phyloP scores from a whole-genome alignment of 2,113 vertebrate species.

The Bubalus kerabau region DNA sequence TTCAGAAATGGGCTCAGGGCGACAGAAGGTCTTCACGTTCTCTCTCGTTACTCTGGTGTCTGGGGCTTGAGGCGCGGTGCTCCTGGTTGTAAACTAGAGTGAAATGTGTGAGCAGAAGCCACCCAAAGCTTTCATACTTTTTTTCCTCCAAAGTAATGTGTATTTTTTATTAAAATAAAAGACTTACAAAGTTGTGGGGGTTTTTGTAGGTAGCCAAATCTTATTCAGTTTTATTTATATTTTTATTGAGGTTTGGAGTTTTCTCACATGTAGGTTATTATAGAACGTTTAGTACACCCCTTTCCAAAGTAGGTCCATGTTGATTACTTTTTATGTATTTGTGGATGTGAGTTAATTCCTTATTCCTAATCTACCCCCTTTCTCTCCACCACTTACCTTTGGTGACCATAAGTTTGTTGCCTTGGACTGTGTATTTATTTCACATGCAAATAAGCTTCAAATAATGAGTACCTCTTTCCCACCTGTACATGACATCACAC shows the following conservation, averaged over 20 bases:
- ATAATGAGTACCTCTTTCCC: background rate
- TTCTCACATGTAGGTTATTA: background rate
- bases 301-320: background rate
- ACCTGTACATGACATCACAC: fast-evolving
- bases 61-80: fast-evolving
- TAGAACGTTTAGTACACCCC: background rate
- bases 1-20: background rate
- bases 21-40: fast-evolving
- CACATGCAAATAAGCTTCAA: background rate
- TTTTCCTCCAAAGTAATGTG: background rate
- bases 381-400: background rate
- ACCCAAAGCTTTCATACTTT: background rate
- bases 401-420: background rate
- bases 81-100: background rate
- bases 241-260: background rate
- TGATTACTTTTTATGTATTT: background rate
- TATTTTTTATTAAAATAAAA: background rate
- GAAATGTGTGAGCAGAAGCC: background rate
- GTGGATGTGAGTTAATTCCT: background rate
- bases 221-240: background rate
- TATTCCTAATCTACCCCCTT: background rate
- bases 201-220: background rate
- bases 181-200: background rate
- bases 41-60: background rate
- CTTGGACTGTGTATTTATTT: background rate